Evolutionary conservation across 2,797 vertebrate genomes (phyloP), one percentile per base, ranked within the genome.

Genomic region (Craterocephalus amniculus): DNA sequence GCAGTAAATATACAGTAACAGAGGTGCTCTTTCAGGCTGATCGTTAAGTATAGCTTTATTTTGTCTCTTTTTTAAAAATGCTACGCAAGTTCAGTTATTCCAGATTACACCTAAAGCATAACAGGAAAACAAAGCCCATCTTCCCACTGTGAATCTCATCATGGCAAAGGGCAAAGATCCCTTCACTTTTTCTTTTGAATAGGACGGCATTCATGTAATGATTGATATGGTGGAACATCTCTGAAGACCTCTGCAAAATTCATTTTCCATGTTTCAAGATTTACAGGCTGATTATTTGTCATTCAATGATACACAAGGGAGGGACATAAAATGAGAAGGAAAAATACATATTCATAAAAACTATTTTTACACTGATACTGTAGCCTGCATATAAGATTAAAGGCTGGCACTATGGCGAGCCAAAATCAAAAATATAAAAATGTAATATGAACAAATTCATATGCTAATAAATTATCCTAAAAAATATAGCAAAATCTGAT

Each of bases 81-180:
- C 9, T n/a, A 20, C 16, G 35, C 4, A 56, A 6, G 0, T 6
- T 11, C 56, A 34, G 45, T 12, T 18, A 35, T 36, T 18, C 24
- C 11, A 20, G 24, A 45, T 6, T 5, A 14, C 35, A 67, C 58
- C 29, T 24, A 29, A 4, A 52, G n/a, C 14, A 36, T 16, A 8
- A 58, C 31, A 4, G 40, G 24, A 58, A 6, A 79, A 58, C 26
- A 14, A 27, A 10, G 35, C 20, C 2, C 54, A 49, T 61, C 13
- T 65, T 72, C 26, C 45, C 11, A 40, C 58, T 38, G 6, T n/a
- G 29, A 51, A 4, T 51, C 35, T 12, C 4, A 49, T 31, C n/a
- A n/a, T 26, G 20, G 20, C 40, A 63, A 29, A 67, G 58, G 56
- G 31, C 38, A 74, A 82, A 62, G 72, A 80, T 7, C 56, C 67